Base-by-base conservation (phyloP, 2,113 vertebrate genomes). In the Eolophus roseicapilla region DNA sequence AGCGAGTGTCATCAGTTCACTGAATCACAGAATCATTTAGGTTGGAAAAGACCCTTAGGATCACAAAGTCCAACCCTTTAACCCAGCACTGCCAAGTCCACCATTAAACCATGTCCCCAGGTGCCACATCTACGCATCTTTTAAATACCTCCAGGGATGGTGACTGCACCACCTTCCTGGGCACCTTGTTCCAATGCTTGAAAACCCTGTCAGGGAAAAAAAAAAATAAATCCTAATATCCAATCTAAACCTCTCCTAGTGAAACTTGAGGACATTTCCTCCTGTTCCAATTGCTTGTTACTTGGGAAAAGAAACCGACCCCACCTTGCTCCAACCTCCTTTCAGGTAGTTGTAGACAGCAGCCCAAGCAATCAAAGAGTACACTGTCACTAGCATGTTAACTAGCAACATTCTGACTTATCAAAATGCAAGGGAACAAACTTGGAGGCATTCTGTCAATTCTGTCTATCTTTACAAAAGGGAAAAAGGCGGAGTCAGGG, bases 231-330 rank as follows among this genome's bases (percentile, higher is more conserved):
- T 49, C 80, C 19, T n/a, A 25, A 86, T 10, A n/a, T 7, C 35
- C 33, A 31, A 11, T 2, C 18, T 50, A 80, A 91, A 43, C 11
- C 27, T 47, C 29, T 11, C 9, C 11, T 39, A 18, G 44, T 1
- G 3, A 33, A 85, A 17, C 31, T 8, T 46, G 24, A 65, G 33
- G 39, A 27, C 0, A 0, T n/a, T 76, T 71, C 31, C n/a, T 79
- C 37, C 47, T 0, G 0, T 43, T 46, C 17, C 15, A 17, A 5
- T n/a, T 17, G 1, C 27, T 24, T 43, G 21, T 25, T 67, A 3
- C 41, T 17, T 35, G 6, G 14, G 50, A 90, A 25, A 17, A 70
- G 5, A 60, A 33, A 47, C 14, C 0, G 0, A 43, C 5, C 23
- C 6, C 17, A 52, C 9, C 25, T 53, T 2, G 1, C 37, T 35